Evolutionary conservation across 2,888 invertebrate species (phyloP), one percentile per base, ranked within the genome.

Genomic region (Piscicola geometra): DNA sequence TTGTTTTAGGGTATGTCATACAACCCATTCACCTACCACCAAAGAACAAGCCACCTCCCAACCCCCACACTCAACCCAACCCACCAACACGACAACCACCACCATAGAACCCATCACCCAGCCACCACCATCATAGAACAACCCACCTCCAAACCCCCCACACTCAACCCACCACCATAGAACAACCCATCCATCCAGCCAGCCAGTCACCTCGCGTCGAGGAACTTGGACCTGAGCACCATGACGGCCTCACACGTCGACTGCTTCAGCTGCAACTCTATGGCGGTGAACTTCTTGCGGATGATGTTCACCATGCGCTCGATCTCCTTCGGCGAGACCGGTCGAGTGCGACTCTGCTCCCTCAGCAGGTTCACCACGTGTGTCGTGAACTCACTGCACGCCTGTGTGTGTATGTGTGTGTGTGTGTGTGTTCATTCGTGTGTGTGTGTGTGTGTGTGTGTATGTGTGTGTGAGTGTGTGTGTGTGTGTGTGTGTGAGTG

Each of bases 331-430:
- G 95, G 95, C 76, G 97, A 95, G 83, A 99, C 98, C 75, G 98
- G 98, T 82, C 98, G 89, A 81, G 97, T 98, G 83, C 96, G 92
- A 84, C 94, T 94, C 88, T 98, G 96, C 87, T 98, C 95, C 76
- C 96, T 88, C 80, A 98, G 89, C 82, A 98, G 88, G 87, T 98
- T 98, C 92, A 97, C 94, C 81, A 99, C 99, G 88, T 99, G 99
- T n/a, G 97, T 98, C 77, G 99, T 99, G 87, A 99, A 99, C 88
- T 99, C 98, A 87, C 94, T 95, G 88, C 99, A 99, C n/a, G 98
- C 98, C 89, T 91, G 85, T 28, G 75, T 28, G 33, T 15, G 21
- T 9, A n/a, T n/a, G 41, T 41, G 41, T 9, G 41, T 41, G 5
- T 41, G 15, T 41, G 41, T n/a, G 41, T 41, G 41, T 41, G 41